Evolutionary conservation across 2,888 invertebrate species (phyloP).

Genomic region (Chymomyza fuscimana): DNA sequence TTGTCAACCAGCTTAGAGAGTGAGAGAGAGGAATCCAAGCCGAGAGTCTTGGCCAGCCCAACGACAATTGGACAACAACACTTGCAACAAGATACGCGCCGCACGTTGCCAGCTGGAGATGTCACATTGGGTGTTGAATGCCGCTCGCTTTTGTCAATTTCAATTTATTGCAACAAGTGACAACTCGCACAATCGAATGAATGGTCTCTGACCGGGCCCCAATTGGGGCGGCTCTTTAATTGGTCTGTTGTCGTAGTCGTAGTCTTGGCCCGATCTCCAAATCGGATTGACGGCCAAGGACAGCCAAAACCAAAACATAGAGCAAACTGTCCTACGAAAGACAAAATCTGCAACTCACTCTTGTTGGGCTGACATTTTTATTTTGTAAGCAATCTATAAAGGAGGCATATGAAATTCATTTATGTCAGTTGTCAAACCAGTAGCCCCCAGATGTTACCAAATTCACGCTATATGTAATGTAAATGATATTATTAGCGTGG

Average conservation of each 20-base stretch:
- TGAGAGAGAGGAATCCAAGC: constrained; percentile 14
- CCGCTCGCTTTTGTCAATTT: constrained; percentile 69
- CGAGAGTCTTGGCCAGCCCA: neutral
- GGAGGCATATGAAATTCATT: neutral
- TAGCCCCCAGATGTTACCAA: neutral
- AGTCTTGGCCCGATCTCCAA: neutral
- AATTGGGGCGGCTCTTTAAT: constrained; percentile 31
- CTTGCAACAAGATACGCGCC: constrained; percentile 54
- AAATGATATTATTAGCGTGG: too few species aligned
- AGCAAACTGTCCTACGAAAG: neutral
- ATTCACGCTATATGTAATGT: too few species aligned
- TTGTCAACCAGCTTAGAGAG: constrained; percentile 65
- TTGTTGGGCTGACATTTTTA: constrained; percentile 25
- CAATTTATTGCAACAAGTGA: constrained; percentile 71
- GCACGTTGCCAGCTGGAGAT: constrained; percentile 19
- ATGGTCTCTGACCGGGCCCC: constrained; percentile 27
- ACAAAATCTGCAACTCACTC: constrained; percentile 5
- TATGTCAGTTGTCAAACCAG: neutral
- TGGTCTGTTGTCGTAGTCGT: neutral
- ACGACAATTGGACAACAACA: constrained; percentile 12
- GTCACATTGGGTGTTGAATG: neutral
- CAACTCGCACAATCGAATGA: constrained; percentile 50
- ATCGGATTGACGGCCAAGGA: neutral
- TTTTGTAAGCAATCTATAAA: neutral
- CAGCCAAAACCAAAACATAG: constrained; percentile 9